These are phyloP conservation scores for Heterodera filipjevi DNA, from an alignment of 2,888 invertebrate species.

Conservation along the genomic window DNA sequence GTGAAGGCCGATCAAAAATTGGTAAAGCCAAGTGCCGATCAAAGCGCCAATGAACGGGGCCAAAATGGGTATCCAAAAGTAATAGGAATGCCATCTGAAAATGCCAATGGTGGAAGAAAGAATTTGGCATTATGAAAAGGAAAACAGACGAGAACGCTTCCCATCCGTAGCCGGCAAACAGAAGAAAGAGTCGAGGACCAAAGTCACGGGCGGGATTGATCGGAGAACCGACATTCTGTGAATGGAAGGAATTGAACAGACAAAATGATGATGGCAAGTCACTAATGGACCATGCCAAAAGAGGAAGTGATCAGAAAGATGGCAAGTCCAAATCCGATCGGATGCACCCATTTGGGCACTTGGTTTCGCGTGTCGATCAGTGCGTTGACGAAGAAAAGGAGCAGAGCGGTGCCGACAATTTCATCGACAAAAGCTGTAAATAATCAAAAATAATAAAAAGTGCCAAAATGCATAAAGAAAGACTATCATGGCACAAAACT, in stretches of 20 bases:
- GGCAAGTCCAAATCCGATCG: constrained; percentile 58
- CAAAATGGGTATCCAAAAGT: constrained; percentile 70
- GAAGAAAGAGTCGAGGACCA: constrained; percentile 58
- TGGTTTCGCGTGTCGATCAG: constrained; percentile 57
- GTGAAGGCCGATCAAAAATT: constrained; percentile 31
- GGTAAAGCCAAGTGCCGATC: constrained; percentile 67
- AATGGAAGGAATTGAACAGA: no score
- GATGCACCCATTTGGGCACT: constrained; percentile 53
- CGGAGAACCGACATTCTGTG: constrained; percentile 22
- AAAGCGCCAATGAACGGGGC: constrained; percentile 69
- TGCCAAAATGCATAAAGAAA: no score
- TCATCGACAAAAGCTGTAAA: constrained; percentile 35
- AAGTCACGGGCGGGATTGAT: constrained; percentile 62
- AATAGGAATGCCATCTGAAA: background rate
- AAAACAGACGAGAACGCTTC: constrained; percentile 50
- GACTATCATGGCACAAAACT: no score
- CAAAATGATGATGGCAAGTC: background rate
- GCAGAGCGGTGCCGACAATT: constrained; percentile 57
- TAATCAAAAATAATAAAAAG: background rate
- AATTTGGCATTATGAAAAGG: background rate
- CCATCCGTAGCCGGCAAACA: constrained; percentile 49
- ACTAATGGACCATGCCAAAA: constrained; percentile 52
- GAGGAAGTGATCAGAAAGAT: constrained; percentile 58
- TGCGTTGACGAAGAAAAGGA: constrained; percentile 55
- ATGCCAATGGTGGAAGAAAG: background rate